Percentiles rank a stretch among this genome's conserved stretches.
Evolutionary conservation across 2,888 invertebrate species (phyloP).

Genomic region (Zonitis immaculata): DNA sequence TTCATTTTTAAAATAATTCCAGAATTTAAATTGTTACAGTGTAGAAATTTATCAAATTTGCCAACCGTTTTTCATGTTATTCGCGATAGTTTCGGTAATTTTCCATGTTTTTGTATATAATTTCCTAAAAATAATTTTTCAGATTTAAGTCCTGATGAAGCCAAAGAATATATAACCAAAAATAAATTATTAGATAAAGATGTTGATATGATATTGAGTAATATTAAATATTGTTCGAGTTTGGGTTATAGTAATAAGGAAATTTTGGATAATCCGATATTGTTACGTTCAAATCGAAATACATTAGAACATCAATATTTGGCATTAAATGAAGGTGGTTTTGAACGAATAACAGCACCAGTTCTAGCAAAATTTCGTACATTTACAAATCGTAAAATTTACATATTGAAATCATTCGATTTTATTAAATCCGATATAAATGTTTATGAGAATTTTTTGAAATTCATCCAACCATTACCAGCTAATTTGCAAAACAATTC

Average conservation of each 20-base stretch:
- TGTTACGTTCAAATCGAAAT: conserved; percentile 55
- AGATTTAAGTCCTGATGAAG: conserved; percentile 15
- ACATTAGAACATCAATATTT: conserved; percentile 59
- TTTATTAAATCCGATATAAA: conserved; percentile 44
- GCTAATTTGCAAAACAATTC: conserved; percentile 19
- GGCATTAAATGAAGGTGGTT: conserved; percentile 60
- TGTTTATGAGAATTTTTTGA: conserved; percentile 44
- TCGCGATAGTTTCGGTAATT: conserved; percentile 12
- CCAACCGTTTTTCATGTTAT: conserved; percentile 1
- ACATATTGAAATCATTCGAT: conserved; percentile 42
- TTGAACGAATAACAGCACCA: conserved; percentile 41
- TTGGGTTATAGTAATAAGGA: conserved; percentile 52
- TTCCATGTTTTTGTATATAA: background rate
- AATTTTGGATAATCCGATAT: conserved; percentile 51
- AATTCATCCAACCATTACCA: conserved; percentile 32
- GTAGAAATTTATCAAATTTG: background rate
- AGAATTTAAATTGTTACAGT: background rate
- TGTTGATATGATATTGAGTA: conserved; percentile 18
- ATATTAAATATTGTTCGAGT: conserved; percentile 36
- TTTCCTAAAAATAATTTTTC: background rate
- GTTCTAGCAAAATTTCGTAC: conserved; percentile 29
- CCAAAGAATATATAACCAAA: conserved; percentile 20
- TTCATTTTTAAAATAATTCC: background rate
- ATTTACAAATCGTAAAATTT: conserved; percentile 15
- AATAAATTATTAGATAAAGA: conserved; percentile 23